Conservation (phyloP, 2,113 vertebrate species). For the Panthera leo region DNA sequence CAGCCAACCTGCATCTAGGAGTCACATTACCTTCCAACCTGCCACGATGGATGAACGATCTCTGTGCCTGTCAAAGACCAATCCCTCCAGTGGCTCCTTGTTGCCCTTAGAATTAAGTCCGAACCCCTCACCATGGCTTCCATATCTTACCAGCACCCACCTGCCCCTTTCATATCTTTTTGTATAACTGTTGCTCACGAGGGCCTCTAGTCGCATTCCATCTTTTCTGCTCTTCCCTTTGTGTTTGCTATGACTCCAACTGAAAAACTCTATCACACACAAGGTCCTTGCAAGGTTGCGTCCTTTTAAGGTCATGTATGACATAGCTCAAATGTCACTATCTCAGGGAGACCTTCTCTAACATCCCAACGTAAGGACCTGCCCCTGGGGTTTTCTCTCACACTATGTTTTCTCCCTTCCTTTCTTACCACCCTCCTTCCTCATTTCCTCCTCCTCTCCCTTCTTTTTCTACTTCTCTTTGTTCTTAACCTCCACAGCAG, state of each 20-base stretch:
- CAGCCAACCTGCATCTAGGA: fast-evolving
- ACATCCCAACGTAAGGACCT: not conserved
- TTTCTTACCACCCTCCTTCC: not conserved
- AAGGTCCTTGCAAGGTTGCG: not conserved
- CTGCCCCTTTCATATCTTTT: not conserved
- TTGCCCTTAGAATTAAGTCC: not conserved
- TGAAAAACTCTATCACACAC: not conserved
- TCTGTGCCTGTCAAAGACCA: not conserved
- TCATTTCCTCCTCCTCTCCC: not conserved
- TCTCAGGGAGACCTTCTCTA: not conserved
- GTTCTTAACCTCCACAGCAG: not conserved
- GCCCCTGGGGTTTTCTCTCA: not conserved
- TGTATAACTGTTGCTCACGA: not conserved
- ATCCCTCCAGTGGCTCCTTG: not conserved
- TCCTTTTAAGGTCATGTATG: not conserved
- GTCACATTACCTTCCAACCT: not conserved
- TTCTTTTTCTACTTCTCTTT: not conserved
- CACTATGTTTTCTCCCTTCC: not conserved
- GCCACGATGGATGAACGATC: not conserved
- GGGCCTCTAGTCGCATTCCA: not conserved
- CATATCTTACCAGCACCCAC: fast-evolving
- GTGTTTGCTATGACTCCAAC: not conserved
- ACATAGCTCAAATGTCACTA: not conserved
- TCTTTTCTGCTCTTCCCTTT: not conserved
- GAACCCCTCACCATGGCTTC: not conserved